phyloP scores from a whole-genome alignment of 2,797 vertebrate genomes.

The Sardinella longiceps region DNA sequence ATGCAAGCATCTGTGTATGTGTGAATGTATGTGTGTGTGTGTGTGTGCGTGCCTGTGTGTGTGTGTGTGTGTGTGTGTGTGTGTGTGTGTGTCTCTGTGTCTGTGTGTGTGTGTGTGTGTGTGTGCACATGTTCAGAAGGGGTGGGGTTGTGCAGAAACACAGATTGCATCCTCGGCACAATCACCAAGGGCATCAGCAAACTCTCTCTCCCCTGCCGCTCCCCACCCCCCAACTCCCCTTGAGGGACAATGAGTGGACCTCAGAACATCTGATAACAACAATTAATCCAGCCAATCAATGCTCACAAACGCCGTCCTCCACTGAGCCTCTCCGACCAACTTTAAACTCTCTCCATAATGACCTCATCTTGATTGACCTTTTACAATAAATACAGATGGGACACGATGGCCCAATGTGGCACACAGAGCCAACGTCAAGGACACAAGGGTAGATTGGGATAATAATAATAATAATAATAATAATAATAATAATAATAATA shows the following conservation, averaged over 20 bases:
- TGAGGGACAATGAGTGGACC: constrained; percentile 55
- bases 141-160: background rate
- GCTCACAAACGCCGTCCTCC: constrained; percentile 39
- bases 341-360: background rate
- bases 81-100: too few relatives aligned
- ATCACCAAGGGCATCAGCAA: constrained; percentile 74
- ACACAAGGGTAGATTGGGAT: too few relatives aligned
- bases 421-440: too few relatives aligned
- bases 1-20: too few relatives aligned
- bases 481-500: too few relatives aligned
- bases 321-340: background rate
- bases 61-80: too few relatives aligned
- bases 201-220: constrained; percentile 33
- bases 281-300: constrained; percentile 71
- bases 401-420: too few relatives aligned
- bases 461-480: too few relatives aligned
- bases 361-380: background rate
- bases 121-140: background rate
- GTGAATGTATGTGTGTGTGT: background rate
- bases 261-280: constrained; percentile 71
- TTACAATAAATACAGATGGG: background rate
- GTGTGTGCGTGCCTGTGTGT: background rate
- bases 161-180: constrained; percentile 71
- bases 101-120: background rate
- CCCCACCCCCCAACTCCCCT: background rate